A percentile compares a stretch with the other conserved stretches of the same genome.
phyloP scores from a whole-genome alignment of 2,888 invertebrate genomes.

The Scaeva pyrastri region DNA sequence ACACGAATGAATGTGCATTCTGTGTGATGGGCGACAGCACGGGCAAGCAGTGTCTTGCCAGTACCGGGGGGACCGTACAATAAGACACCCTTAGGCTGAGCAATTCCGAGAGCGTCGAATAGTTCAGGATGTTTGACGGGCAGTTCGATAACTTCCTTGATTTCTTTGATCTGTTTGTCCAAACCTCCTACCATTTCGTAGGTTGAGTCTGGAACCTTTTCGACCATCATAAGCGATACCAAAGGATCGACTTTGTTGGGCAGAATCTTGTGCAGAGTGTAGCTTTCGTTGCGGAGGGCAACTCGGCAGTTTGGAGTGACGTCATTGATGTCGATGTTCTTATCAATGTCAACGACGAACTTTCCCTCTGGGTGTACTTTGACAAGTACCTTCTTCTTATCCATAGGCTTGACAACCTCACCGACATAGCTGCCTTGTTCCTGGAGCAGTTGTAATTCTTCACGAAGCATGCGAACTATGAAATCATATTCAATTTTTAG shows the following conservation, averaged over 20 bases:
- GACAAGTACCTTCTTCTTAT: slow-evolving; percentile 99
- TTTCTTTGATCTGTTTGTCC: slow-evolving; percentile 99
- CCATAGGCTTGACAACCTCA: slow-evolving; percentile 99
- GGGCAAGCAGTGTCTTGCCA: slow-evolving; percentile 97
- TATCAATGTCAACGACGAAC: slow-evolving; percentile 99
- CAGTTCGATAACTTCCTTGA: slow-evolving; percentile 99
- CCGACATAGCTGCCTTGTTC: slow-evolving; percentile 99
- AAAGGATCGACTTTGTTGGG: slow-evolving; percentile 99
- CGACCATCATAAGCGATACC: slow-evolving; percentile 99
- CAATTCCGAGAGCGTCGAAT: slow-evolving; percentile 99
- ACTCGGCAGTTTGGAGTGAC: slow-evolving; percentile 99
- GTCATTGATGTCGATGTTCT: slow-evolving; percentile 99
- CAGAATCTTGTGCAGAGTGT: slow-evolving; percentile 98
- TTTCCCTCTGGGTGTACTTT: slow-evolving; percentile 99
- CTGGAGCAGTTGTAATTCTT: slow-evolving; percentile 97
- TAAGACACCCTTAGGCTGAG: slow-evolving; percentile 98
- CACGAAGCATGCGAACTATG: slow-evolving; percentile 97
- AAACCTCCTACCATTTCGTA: slow-evolving; percentile 99
- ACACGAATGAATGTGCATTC: slow-evolving; percentile 99
- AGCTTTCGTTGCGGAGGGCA: slow-evolving; percentile 98
- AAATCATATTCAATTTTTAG: neutral
- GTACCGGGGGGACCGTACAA: slow-evolving; percentile 97
- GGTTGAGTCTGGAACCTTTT: slow-evolving; percentile 99
- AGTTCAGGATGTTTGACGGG: slow-evolving; percentile 99
- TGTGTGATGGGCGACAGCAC: slow-evolving; percentile 99